Percentiles rank a stretch among this genome's conserved stretches.
Evolutionary conservation across 2,888 invertebrate species (phyloP).

Genomic region (Aricia artaxerxes): DNA sequence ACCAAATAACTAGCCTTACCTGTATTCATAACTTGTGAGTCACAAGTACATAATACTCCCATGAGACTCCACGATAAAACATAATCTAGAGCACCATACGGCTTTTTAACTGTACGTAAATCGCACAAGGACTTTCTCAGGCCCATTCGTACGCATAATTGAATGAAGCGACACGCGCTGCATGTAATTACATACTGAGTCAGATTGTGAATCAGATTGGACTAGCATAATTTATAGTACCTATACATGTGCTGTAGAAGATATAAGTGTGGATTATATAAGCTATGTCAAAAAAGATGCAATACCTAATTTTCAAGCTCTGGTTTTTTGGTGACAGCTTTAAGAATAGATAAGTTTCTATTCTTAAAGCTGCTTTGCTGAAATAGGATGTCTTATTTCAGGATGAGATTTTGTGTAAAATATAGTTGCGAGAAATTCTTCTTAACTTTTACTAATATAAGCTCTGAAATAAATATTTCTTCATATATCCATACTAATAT

Average conservation of each 20-base stretch:
- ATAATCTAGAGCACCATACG: neutral
- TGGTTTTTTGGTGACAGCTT: too few relatives aligned
- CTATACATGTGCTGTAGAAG: neutral
- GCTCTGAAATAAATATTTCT: neutral
- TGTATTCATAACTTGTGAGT: neutral
- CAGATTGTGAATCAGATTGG: constrained; percentile 1
- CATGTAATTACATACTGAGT: constrained; percentile 20
- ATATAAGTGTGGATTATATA: neutral
- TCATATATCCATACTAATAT: too few relatives aligned
- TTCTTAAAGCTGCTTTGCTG: too few relatives aligned
- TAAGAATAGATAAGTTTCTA: too few relatives aligned
- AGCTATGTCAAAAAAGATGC: too few relatives aligned
- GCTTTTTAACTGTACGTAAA: neutral
- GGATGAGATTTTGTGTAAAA: neutral
- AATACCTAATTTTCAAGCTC: too few relatives aligned
- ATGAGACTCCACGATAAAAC: neutral
- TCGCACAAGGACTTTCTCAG: constrained; percentile 21
- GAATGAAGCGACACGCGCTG: constrained; percentile 24
- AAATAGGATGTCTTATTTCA: neutral
- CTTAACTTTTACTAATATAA: neutral
- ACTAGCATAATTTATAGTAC: neutral
- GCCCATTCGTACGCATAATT: constrained; percentile 24
- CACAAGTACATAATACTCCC: neutral
- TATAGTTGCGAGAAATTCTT: neutral
- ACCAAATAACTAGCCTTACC: neutral